These are phyloP conservation scores for Anguilla megastoma DNA, from an alignment of 2,797 vertebrate genomes.

Conservation along the genomic window DNA sequence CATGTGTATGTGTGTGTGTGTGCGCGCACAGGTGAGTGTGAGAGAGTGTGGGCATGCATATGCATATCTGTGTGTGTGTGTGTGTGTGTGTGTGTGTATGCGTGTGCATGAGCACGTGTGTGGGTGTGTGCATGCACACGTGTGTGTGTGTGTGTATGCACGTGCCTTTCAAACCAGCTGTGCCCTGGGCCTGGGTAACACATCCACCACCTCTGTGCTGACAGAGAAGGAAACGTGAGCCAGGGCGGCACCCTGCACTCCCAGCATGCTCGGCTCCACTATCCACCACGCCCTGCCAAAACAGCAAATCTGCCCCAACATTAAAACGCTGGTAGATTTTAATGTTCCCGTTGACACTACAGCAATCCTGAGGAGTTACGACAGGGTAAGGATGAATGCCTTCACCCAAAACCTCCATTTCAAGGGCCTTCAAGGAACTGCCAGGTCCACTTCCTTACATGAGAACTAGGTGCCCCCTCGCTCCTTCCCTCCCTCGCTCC, in stretches of 20 bases:
- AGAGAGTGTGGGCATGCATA: neutral
- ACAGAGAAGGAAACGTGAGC: neutral
- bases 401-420: neutral
- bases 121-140: neutral
- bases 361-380: neutral
- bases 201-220: neutral
- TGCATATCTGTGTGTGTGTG: conserved; percentile 16
- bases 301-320: neutral
- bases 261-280: neutral
- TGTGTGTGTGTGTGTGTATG: neutral
- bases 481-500: neutral
- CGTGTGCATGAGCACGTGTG: neutral
- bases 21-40: neutral
- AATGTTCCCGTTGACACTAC: neutral
- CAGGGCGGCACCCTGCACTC: neutral
- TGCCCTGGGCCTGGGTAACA: neutral
- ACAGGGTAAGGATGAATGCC: neutral
- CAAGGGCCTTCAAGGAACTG: neutral
- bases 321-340: neutral
- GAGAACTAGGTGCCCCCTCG: neutral
- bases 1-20: neutral
- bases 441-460: neutral
- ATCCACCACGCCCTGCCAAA: neutral
- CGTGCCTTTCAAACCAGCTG: neutral
- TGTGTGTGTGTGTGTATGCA: neutral